Conservation (phyloP, 37 sponge, comb jelly and placozoan species). For the Chondrilla cf. caribensis region DNA sequence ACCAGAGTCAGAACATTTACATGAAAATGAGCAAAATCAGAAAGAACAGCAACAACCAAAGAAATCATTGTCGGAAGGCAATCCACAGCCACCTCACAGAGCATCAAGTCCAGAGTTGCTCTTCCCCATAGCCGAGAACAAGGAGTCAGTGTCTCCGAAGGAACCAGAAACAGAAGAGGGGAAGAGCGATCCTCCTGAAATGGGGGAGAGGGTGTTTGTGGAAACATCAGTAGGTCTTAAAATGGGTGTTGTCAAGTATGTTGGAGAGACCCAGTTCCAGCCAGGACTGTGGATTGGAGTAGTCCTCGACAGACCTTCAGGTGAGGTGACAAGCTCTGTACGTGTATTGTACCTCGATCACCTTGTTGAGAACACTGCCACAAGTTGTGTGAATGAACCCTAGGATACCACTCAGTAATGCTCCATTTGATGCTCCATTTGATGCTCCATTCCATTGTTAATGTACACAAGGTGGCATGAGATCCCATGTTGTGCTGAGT, state of each 20-base stretch:
- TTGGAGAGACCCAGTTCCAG: conserved; percentile 87
- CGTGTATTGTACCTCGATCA: too few relatives aligned
- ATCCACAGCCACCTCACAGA: too few relatives aligned
- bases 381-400: too few relatives aligned
- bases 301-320: conserved; percentile 79
- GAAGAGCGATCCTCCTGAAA: conserved; percentile 10
- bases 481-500: too few relatives aligned
- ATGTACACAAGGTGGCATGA: too few relatives aligned
- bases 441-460: too few relatives aligned
- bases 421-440: neutral
- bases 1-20: too few relatives aligned
- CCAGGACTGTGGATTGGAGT: conserved; percentile 91
- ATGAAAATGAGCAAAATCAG: too few relatives aligned
- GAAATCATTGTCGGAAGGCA: too few relatives aligned
- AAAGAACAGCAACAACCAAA: neutral
- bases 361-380: too few relatives aligned
- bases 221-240: conserved; percentile 67
- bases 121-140: neutral
- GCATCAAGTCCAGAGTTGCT: too few relatives aligned
- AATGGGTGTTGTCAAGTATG: conserved; percentile 81
- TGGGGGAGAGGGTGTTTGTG: conserved; percentile 54
- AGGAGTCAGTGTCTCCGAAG: neutral
- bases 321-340: conserved; percentile 48
- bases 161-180: neutral
- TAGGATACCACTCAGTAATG: neutral